Base-by-base conservation (phyloP, 2,113 vertebrate species). In the Butastur rufipennis region DNA sequence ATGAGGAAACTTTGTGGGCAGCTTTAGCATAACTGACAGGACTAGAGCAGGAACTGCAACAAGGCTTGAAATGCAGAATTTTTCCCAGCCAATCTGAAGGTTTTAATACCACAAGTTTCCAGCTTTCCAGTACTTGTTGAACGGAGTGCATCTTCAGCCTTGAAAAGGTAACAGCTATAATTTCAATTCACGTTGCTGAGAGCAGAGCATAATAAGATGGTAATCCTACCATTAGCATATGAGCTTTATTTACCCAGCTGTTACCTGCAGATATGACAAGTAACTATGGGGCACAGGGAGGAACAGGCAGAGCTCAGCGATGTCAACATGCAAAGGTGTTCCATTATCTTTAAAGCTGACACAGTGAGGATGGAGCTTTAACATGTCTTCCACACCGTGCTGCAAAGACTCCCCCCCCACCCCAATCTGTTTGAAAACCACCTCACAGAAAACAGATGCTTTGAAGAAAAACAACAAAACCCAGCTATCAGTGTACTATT, bases 201-300 rank as follows among this genome's bases (percentile, higher is more conserved):
- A 81, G 91, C 59, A 88, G 75, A 79, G n/a, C 29, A 74, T 61
- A 79, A 75, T 68, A 59, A 89, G 20, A 61, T 84, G 77, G 47
- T 83, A 81, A 86, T 89, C 85, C 88, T 62, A 20, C 72, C 36
- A 38, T 71, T 85, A 81, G 80, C 85, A 87, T 23, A 79, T 14
- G 62, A 87, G 81, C 91, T 82, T 79, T 89, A 59, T 79, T 81
- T 67, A 62, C 52, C 59, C 90, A 90, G 94, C 90, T 93, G 73
- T 18, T 63, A 67, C 88, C 88, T 79, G 93, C 81, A 93, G 89
- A 84, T 82, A 68, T 34, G 73, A 20, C 11, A 86, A 52, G 38
- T 34, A 87, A 84, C 52, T 50, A 38, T 56, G 11, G 67, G 58
- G n/a, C 11, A 0, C 45, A 5, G 65, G 56, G 50, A 29, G 90